Base-by-base conservation (phyloP, 2,797 vertebrate species). In the Oreortyx pictus region DNA sequence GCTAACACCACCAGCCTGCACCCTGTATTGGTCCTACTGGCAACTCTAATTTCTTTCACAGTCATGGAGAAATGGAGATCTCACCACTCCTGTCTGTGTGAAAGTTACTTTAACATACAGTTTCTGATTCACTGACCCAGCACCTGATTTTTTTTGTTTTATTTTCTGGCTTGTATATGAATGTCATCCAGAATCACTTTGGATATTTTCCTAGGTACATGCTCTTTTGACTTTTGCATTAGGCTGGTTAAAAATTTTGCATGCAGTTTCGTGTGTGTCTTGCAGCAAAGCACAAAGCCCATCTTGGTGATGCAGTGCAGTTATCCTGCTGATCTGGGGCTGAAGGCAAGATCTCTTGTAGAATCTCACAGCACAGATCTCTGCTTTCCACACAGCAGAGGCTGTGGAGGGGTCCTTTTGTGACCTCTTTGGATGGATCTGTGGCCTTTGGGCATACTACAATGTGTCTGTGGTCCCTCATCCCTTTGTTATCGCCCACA, bases 401-500 rank as follows among this genome's bases (percentile, higher is more conserved):
- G 6, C 57, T 64, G 16, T 10, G 2, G 3, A 15, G 25, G 10
- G 19, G 6, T 14, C 61, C 9, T 35, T 37, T 54, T 17, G 16
- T 62, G 39, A 25, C 22, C 43, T 66, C 10, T 14, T 62, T 39
- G 13, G 31, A 31, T 9, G 5, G 7, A 4, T 66, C 9, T 18
- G 39, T 8, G 57, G 24, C 24, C 37, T 74, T 49, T 50, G 27
- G 39, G 11, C 14, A 19, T 17, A 6, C 35, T n/a, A 3, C 11
- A 41, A 70, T 57, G 24, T 25, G 4, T 23, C 35, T 66, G 7
- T 7, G 18, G 11, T n/a, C 5, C 10, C 23, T 37, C 18, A 66
- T 2, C 4, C 10, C 52, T 43, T 41, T 52, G 25, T 16, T 46
- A 10, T 3, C 2, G 4, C 3, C 2, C 4, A 4, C 5, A 19